These are phyloP conservation scores for Heliothis virescens DNA, from an alignment of 1,140 invertebrate species.

Conservation along the genomic window DNA sequence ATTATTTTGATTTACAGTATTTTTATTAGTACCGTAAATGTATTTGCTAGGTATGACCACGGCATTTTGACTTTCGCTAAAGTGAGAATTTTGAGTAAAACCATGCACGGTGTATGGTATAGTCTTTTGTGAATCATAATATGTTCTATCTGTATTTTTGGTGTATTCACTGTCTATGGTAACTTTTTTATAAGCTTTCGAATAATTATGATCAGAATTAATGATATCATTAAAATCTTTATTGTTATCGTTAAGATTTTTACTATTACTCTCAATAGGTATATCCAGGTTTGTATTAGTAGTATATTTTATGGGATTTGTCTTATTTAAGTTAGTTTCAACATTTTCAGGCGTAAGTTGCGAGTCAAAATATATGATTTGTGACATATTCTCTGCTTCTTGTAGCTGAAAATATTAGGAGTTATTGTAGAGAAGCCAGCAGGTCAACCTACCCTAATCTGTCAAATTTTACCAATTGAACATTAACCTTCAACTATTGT, in stretches of 20 bases:
- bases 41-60: conserved; percentile 52
- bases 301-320: background rate
- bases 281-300: too few species aligned
- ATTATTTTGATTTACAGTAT: conserved; percentile 21
- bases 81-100: conserved; percentile 59
- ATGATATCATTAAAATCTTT: too few species aligned
- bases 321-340: background rate
- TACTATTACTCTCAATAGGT: background rate
- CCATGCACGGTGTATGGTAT: conserved; percentile 56
- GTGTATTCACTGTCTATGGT: background rate
- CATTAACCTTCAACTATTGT: too few species aligned
- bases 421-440: too few species aligned
- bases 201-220: background rate
- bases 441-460: too few species aligned
- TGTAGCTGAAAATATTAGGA: background rate
- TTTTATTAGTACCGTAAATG: conserved; percentile 38
- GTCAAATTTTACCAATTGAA: too few species aligned
- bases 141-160: background rate
- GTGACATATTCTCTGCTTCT: background rate
- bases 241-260: background rate
- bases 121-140: conserved; percentile 63
- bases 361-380: background rate
- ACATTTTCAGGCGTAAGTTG: background rate
- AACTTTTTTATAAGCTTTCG: background rate
- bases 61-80: conserved; percentile 66